phyloP scores from a whole-genome alignment of 1,140 invertebrate genomes.

The Zaprionus kolodkinae region DNA sequence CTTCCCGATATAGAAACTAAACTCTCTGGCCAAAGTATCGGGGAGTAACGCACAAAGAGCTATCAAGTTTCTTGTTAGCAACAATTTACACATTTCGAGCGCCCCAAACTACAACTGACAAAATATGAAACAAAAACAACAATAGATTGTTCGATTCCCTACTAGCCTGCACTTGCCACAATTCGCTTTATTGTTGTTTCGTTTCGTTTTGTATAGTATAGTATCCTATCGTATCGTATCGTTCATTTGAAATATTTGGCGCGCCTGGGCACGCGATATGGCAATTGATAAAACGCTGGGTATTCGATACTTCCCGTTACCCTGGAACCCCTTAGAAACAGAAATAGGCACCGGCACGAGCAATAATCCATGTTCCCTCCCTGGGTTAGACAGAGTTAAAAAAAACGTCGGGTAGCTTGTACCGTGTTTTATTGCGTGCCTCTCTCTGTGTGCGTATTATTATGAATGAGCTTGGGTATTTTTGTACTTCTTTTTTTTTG shows the following conservation, averaged over 20 bases:
- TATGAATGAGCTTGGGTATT: conserved; percentile 26
- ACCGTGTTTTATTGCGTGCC: conserved; percentile 56
- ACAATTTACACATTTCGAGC: conserved; percentile 65
- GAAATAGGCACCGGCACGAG: conserved; percentile 4
- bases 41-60: conserved; percentile 35
- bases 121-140: conserved; percentile 41
- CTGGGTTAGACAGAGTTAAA: conserved; percentile 44
- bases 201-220: conserved; percentile 15
- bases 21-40: background rate
- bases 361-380: conserved; percentile 25
- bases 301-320: conserved; percentile 77
- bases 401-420: too few species aligned
- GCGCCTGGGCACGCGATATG: conserved; percentile 68
- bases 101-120: conserved; percentile 7
- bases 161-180: conserved; percentile 46
- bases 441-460: conserved; percentile 24
- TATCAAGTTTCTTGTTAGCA: conserved; percentile 79
- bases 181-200: conserved; percentile 54
- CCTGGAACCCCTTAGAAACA: background rate
- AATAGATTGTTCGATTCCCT: conserved; percentile 61
- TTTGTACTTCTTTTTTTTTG: conserved; percentile 18
- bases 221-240: conserved; percentile 29
- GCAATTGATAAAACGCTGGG: conserved; percentile 81
- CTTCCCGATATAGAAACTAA: conserved; percentile 22
- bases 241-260: conserved; percentile 50